These are phyloP conservation scores for Vulpes ferrilata DNA, from an alignment of 2,113 vertebrate genomes.

Conservation along the genomic window DNA sequence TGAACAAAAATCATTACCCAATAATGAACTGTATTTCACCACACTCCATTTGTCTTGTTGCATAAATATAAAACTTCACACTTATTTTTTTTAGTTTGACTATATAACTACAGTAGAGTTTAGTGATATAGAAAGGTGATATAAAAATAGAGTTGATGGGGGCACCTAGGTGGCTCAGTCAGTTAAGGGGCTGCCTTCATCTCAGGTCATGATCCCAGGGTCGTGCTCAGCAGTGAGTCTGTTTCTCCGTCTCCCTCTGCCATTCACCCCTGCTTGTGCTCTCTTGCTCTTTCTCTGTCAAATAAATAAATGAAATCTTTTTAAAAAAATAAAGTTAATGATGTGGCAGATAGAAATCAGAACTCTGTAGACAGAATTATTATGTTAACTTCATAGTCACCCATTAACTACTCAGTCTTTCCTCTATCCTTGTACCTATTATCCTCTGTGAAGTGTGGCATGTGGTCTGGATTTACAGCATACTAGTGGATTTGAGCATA, in stretches of 20 bases:
- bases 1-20: slow-evolving; percentile 21
- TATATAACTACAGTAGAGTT: slow-evolving; percentile 28
- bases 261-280: too few relatives aligned
- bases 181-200: too few relatives aligned
- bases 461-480: background rate
- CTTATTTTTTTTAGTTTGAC: slow-evolving; percentile 1
- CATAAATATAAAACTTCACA: slow-evolving; percentile 22
- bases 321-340: slow-evolving; percentile 27
- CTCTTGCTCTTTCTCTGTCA: too few relatives aligned
- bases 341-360: background rate
- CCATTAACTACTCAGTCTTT: background rate
- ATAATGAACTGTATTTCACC: background rate
- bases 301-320: too few relatives aligned
- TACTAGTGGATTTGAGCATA: background rate
- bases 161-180: too few relatives aligned
- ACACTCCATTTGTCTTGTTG: background rate
- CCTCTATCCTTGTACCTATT: background rate
- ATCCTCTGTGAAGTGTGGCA: background rate
- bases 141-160: slow-evolving; percentile 40
- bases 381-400: background rate
- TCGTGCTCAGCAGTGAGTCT: too few relatives aligned
- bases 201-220: too few relatives aligned
- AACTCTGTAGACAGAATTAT: background rate
- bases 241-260: too few relatives aligned
- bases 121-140: slow-evolving; percentile 29